Conservation (phyloP, 2,113 vertebrate species). For the Petaurus breviceps region DNA sequence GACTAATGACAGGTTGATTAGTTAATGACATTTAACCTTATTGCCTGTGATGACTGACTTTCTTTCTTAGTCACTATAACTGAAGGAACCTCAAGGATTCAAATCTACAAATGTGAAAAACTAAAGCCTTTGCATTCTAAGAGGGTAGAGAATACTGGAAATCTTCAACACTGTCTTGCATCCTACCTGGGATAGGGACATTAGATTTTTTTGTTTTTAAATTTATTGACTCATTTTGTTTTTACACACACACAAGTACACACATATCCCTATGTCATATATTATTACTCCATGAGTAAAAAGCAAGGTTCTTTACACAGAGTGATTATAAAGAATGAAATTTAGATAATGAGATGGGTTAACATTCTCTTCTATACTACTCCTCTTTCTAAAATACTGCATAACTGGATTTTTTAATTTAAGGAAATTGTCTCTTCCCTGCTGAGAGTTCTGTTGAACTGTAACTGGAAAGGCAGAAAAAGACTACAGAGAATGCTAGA, state of each 20-base stretch:
- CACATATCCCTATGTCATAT: background rate
- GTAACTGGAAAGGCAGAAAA: background rate
- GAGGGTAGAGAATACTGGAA: background rate
- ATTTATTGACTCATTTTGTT: no score
- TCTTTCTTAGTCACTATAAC: conserved; percentile 55
- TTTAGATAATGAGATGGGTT: background rate
- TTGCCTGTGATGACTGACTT: conserved; percentile 50
- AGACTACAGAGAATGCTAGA: background rate
- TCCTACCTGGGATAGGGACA: background rate
- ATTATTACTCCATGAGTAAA: background rate
- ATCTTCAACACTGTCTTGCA: background rate
- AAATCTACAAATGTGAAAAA: background rate
- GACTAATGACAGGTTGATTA: conserved; percentile 50
- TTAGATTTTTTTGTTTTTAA: background rate
- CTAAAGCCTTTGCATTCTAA: background rate
- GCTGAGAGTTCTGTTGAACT: conserved; percentile 10
- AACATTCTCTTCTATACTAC: background rate
- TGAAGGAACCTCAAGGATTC: conserved; percentile 31
- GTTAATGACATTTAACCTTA: conserved; percentile 63
- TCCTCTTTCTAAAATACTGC: background rate
- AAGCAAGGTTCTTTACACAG: background rate
- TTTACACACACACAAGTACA: background rate
- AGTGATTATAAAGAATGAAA: background rate
- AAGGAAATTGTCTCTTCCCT: conserved; percentile 32
- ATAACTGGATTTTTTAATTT: conserved; percentile 5